A percentile compares a stretch with the other conserved stretches of the same genome.
phyloP scores from a whole-genome alignment of 2,888 invertebrate species.

The Drosophila mulleri region DNA sequence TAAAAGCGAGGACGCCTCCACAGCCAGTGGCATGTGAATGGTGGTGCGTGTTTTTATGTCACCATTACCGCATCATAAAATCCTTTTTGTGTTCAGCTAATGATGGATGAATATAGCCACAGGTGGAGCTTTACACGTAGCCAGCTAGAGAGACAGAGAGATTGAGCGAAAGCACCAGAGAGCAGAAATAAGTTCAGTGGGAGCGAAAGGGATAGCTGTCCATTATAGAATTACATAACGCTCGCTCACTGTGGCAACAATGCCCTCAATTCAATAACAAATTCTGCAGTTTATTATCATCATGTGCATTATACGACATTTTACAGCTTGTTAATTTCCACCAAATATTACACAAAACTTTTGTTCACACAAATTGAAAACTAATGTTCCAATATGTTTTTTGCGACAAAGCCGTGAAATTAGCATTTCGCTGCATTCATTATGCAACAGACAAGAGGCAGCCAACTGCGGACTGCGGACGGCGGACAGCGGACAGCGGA shows the following conservation, averaged over 20 bases:
- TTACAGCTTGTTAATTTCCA: conserved; percentile 41
- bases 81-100: conserved; percentile 81
- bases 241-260: conserved; percentile 21
- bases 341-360: conserved; percentile 18
- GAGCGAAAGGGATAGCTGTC: conserved; percentile 10
- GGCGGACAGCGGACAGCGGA: neutral
- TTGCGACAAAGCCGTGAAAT: conserved; percentile 39
- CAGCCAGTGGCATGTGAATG: conserved; percentile 1
- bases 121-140: conserved; percentile 49
- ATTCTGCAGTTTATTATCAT: conserved; percentile 22
- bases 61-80: conserved; percentile 80
- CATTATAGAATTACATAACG: conserved; percentile 48
- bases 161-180: neutral
- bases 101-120: conserved; percentile 76
- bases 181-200: too few species aligned
- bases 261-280: neutral
- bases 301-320: conserved; percentile 38
- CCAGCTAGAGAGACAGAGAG: neutral
- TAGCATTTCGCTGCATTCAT: conserved; percentile 31
- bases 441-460: conserved; percentile 6
- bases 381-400: conserved; percentile 55
- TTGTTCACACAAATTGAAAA: conserved; percentile 54
- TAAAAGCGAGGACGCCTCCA: neutral
- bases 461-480: too few species aligned
- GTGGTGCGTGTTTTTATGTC: conserved; percentile 65